phyloP scores from a whole-genome alignment of 2,113 vertebrate species.

The human (Homo sapiens) region GRCh38 chr13:73287001-73287500 shows the following conservation, averaged over 20 bases:
- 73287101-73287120: neutral
- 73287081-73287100: too few species aligned
- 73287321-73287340: neutral
- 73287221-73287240: neutral
- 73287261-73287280: slow-evolving; percentile 17
- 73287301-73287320: slow-evolving; percentile 30
- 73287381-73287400: slow-evolving; percentile 75
- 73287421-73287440: slow-evolving; percentile 73
- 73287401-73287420: slow-evolving; percentile 75
- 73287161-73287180: neutral
- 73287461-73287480: slow-evolving; percentile 77
- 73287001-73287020: too few species aligned
- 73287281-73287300: neutral
- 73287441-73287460: slow-evolving; percentile 77
- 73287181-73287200: neutral
- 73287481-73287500: slow-evolving; percentile 78
- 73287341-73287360: slow-evolving; percentile 47
- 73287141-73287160: neutral
- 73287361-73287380: slow-evolving; percentile 71
- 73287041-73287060: too few species aligned
- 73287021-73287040: too few species aligned
- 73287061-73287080: too few species aligned
- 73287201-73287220: neutral
- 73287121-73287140: neutral
- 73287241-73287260: neutral